A percentile compares a stretch with the other conserved stretches of the same genome.
phyloP scores from a whole-genome alignment of 1,140 invertebrate species.

The Palaemon carinicauda region DNA sequence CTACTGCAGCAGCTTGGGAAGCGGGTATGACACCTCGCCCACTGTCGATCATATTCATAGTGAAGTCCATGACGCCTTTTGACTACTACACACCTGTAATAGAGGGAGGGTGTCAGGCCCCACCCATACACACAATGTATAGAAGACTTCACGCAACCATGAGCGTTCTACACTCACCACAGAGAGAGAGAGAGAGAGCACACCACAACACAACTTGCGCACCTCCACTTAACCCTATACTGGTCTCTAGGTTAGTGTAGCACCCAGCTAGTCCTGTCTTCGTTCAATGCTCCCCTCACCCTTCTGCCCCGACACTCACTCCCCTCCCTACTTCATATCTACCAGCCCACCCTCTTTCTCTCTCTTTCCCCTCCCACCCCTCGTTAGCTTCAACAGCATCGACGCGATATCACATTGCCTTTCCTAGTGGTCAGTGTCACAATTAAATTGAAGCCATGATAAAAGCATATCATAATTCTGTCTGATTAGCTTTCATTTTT shows the following conservation, averaged over 20 bases:
- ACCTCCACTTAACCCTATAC: constrained; percentile 46
- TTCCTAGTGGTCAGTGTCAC: constrained; percentile 56
- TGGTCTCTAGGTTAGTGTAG: constrained; percentile 56
- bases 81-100: constrained; percentile 53
- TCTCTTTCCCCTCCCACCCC: constrained; percentile 40
- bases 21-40: constrained; percentile 49
- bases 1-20: constrained; percentile 48
- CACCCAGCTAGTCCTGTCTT: constrained; percentile 34
- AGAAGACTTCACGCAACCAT: constrained; percentile 6
- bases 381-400: constrained; percentile 57
- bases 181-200: background rate
- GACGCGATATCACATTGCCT: constrained; percentile 56
- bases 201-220: constrained; percentile 44
- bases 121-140: constrained; percentile 42
- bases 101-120: constrained; percentile 55
- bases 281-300: constrained; percentile 50
- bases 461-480: constrained; percentile 53
- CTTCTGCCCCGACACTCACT: background rate
- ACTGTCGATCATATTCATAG: constrained; percentile 60
- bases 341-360: constrained; percentile 47
- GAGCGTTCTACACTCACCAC: constrained; percentile 28
- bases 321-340: constrained; percentile 54
- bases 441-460: constrained; percentile 51
- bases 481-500: constrained; percentile 22
- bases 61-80: constrained; percentile 59